These are phyloP conservation scores for Callitettix versicolor DNA, from an alignment of 1,140 invertebrate genomes.

Conservation along the genomic window DNA sequence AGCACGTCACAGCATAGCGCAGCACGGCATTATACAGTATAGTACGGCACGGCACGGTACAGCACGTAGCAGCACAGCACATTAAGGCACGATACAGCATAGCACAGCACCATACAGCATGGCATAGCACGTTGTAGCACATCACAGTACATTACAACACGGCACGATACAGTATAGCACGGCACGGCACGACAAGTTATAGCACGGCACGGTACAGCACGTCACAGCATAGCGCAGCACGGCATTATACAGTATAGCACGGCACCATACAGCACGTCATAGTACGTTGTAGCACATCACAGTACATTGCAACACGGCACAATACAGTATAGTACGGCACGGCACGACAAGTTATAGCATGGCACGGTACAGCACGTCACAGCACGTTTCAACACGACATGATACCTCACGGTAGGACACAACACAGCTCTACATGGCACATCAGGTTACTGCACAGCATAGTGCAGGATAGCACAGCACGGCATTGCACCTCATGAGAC, in stretches of 20 bases:
- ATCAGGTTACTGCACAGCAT: neutral
- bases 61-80: neutral
- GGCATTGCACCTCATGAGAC: neutral
- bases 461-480: neutral
- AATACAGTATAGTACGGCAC: neutral
- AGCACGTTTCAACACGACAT: neutral
- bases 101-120: neutral
- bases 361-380: neutral
- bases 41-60: neutral
- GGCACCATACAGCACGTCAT: too few relatives aligned
- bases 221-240: too few relatives aligned
- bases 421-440: neutral
- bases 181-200: too few relatives aligned
- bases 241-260: too few relatives aligned
- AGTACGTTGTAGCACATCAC: too few relatives aligned
- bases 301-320: too few relatives aligned
- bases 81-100: neutral
- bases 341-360: neutral
- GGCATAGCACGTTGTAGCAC: too few relatives aligned
- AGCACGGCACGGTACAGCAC: too few relatives aligned
- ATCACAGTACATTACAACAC: too few relatives aligned
- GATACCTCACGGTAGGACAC: neutral
- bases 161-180: too few relatives aligned
- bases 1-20: neutral
- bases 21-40: neutral